Evolutionary conservation across 2,113 vertebrate species (phyloP).

Genomic region (Cebidichthys violaceus): DNA sequence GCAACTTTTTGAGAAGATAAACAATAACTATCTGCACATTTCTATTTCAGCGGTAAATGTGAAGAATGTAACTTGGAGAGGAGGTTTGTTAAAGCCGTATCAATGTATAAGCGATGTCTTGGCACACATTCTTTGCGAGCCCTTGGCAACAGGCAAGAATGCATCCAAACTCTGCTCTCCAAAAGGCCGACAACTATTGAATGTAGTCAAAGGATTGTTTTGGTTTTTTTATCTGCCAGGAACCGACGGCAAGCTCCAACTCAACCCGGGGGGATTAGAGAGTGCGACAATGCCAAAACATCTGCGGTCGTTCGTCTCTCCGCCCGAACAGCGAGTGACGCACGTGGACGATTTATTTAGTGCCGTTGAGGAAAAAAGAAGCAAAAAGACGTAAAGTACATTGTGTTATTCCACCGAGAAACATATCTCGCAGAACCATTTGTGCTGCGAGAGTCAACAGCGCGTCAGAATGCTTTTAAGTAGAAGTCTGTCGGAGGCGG

Average conservation of each 20-base stretch:
- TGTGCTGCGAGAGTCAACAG: slow-evolving; percentile 34
- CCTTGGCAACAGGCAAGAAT: slow-evolving; percentile 70
- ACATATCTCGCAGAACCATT: slow-evolving; percentile 25
- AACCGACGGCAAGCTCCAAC: slow-evolving; percentile 54
- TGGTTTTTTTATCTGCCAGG: slow-evolving; percentile 69
- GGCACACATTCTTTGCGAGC: slow-evolving; percentile 53
- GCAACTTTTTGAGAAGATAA: not conserved
- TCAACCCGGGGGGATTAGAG: slow-evolving; percentile 50
- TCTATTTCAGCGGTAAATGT: not conserved
- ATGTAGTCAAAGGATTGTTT: slow-evolving; percentile 70
- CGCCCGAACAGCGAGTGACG: slow-evolving; percentile 31
- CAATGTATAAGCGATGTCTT: slow-evolving; percentile 54
- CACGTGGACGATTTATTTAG: slow-evolving; percentile 29
- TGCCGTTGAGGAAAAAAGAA: slow-evolving; percentile 22
- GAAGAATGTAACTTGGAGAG: slow-evolving; percentile 21
- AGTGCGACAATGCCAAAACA: slow-evolving; percentile 61
- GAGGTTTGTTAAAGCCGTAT: slow-evolving; percentile 32
- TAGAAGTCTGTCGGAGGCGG: slow-evolving; percentile 18
- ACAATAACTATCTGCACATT: not conserved
- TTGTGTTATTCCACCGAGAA: slow-evolving; percentile 27
- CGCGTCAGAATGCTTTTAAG: slow-evolving; percentile 51
- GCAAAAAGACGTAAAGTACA: slow-evolving; percentile 7
- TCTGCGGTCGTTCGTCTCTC: slow-evolving; percentile 54
- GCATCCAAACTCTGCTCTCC: slow-evolving; percentile 54
- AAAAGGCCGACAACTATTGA: slow-evolving; percentile 63